Evolutionary conservation across 2,888 invertebrate species (phyloP).

Genomic region (Melinaea menophilus): DNA sequence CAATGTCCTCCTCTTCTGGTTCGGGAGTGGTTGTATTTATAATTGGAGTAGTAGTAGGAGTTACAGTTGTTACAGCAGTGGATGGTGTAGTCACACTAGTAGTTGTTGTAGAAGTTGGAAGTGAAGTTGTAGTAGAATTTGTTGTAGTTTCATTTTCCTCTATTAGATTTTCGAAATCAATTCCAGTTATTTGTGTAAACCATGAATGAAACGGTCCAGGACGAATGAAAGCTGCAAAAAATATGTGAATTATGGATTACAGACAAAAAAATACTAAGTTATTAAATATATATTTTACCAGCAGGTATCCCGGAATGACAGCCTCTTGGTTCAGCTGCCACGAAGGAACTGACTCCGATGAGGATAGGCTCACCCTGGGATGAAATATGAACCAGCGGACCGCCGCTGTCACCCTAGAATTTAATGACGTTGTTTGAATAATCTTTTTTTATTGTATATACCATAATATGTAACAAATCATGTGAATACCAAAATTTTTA

Average conservation of each 20-base stretch:
- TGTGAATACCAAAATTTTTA: not conserved
- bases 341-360: conserved; percentile 64
- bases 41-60: too few relatives aligned
- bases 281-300: conserved; percentile 40
- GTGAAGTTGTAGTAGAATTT: conserved; percentile 18
- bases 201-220: conserved; percentile 63
- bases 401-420: conserved; percentile 68
- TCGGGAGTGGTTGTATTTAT: conserved; percentile 24
- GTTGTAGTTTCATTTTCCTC: conserved; percentile 38
- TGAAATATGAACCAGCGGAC: conserved; percentile 54
- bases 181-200: conserved; percentile 51
- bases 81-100: conserved; percentile 19
- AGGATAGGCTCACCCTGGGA: conserved; percentile 46
- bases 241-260: not conserved
- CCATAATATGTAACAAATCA: too few relatives aligned
- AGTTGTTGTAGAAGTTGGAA: conserved; percentile 23
- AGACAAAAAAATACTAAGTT: not conserved
- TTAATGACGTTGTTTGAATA: not conserved
- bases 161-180: conserved; percentile 57
- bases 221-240: conserved; percentile 56
- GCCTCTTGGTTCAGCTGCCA: conserved; percentile 55
- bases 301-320: conserved; percentile 66
- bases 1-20: conserved; percentile 40
- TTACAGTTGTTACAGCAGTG: conserved; percentile 9
- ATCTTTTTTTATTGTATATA: too few relatives aligned